phyloP scores from a whole-genome alignment of 2,797 vertebrate species.

The Silurus lanzhouensis region DNA sequence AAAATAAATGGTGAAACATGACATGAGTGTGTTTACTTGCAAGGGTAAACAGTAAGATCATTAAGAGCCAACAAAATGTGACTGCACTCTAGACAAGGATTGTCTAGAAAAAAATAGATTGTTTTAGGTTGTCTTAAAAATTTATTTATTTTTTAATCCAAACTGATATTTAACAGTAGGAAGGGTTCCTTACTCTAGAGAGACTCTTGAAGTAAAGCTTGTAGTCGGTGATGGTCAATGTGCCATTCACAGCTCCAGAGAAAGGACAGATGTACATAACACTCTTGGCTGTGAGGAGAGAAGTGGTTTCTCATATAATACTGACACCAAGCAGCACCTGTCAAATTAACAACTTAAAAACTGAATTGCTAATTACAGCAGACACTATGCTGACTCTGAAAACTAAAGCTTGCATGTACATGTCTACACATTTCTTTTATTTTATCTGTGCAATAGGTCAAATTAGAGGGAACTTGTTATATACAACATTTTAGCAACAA shows the following conservation, averaged over 20 bases:
- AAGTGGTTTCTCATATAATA: not conserved
- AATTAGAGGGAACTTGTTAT: not conserved
- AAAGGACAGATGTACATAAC: conserved; percentile 97
- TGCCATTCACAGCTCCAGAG: conserved; percentile 88
- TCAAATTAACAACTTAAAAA: not conserved
- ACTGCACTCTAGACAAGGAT: not conserved
- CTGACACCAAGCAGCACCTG: not conserved
- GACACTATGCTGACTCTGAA: not conserved
- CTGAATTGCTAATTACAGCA: not conserved
- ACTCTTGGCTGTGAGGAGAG: conserved; percentile 84
- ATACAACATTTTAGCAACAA: not conserved
- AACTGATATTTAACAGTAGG: not conserved
- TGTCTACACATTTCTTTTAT: not conserved
- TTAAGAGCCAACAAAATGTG: not conserved
- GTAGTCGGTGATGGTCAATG: conserved; percentile 90
- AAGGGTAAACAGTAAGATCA: not conserved
- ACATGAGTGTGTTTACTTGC: too few relatives aligned
- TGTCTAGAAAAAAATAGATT: not conserved
- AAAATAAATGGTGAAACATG: too few relatives aligned
- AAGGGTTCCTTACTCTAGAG: conserved; percentile 77
- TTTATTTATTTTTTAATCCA: not conserved
- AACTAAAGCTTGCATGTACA: not conserved
- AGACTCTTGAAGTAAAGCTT: conserved; percentile 91
- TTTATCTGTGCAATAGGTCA: not conserved
- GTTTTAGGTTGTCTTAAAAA: not conserved